Evolutionary conservation across 2,797 vertebrate genomes (phyloP), one percentile per base, ranked within the genome.

Genomic region (Nasua narica): DNA sequence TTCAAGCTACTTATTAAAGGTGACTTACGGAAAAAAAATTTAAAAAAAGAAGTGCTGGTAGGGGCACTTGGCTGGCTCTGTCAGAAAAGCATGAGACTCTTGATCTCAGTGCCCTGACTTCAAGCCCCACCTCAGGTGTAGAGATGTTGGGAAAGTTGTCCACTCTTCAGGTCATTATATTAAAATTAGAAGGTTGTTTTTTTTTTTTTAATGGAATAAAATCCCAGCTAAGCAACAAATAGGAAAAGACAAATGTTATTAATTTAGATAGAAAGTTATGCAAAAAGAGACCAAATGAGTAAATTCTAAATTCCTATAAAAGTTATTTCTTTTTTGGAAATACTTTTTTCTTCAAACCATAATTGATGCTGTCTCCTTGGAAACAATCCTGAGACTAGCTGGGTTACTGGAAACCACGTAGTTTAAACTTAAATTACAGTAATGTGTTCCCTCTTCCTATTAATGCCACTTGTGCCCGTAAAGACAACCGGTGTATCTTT

Each of bases 311-410:
- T 97, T 95, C 85, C 46, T 83, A 85, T 92, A 79, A 82, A 95
- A 70, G 43, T 87, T 77, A 62, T 94, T 82, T 94, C 27, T 95
- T 95, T 58, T 92, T 79, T 86, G 52, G 56, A 96, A 93, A 43
- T 58, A 48, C 32, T 84, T 95, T 91, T 91, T 77, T 58, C 76
- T 96, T 88, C 40, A 95, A 94, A 91, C 90, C 86, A 70, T 95
- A 97, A 96, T 93, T 97, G 95, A 97, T 96, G 92, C 62, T 89
- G 92, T 97, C 90, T 74, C 95, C 88, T 95, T 97, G 95, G 96
- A 97, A 97, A 97, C 69, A 69, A 81, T 91, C 88, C 95, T 92
- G 94, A 95, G 81, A 95, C 70, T 83, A 79, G 85, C 79, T 92
- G 60, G 10, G 32, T 94, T 97, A 95, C 88, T 95, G 88, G 94